Evolutionary conservation across 2,888 invertebrate species (phyloP).

Genomic region (Hofmannophila pseudospretella): DNA sequence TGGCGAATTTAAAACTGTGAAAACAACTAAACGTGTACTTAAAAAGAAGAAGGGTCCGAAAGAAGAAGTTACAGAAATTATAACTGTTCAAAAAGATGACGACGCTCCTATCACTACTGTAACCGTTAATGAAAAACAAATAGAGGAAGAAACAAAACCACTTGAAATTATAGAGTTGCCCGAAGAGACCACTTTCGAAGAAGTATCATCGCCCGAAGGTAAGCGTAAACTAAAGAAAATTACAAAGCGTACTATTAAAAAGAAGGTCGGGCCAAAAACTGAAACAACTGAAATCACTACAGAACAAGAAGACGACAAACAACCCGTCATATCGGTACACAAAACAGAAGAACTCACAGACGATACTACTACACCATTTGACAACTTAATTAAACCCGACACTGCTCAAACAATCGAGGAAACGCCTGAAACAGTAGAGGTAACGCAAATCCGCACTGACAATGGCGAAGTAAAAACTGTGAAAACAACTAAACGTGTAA

Average conservation of each 20-base stretch:
- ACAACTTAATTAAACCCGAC: conserved; percentile 13
- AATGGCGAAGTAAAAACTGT: conserved; percentile 28
- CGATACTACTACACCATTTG: conserved; percentile 18
- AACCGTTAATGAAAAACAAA: conserved; percentile 16
- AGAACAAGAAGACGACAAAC: conserved; percentile 22
- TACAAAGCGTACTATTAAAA: conserved; percentile 51
- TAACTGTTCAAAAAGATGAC: conserved; percentile 52
- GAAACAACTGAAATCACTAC: conserved; percentile 27
- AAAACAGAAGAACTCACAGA: conserved; percentile 27
- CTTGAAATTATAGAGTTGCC: conserved; percentile 34
- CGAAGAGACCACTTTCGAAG: conserved; percentile 36
- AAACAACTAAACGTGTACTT: conserved; percentile 54
- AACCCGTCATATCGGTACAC: conserved; percentile 49
- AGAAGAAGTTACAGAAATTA: conserved; percentile 58
- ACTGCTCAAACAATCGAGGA: conserved; percentile 33
- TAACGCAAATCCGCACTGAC: conserved; percentile 49
- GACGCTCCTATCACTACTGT: conserved; percentile 39
- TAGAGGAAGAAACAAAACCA: conserved; percentile 15
- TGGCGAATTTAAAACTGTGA: conserved; percentile 39
- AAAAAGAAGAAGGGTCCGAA: conserved; percentile 58
- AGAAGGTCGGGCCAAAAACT: conserved; percentile 41
- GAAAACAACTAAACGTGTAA: conserved; percentile 53
- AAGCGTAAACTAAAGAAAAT: conserved; percentile 34
- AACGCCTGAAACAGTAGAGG: conserved; percentile 32
- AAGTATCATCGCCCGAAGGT: conserved; percentile 31